Percentiles rank a stretch among this genome's conserved stretches.
phyloP scores from a whole-genome alignment of 2,888 invertebrate genomes.

The Polymixis flavicincta region DNA sequence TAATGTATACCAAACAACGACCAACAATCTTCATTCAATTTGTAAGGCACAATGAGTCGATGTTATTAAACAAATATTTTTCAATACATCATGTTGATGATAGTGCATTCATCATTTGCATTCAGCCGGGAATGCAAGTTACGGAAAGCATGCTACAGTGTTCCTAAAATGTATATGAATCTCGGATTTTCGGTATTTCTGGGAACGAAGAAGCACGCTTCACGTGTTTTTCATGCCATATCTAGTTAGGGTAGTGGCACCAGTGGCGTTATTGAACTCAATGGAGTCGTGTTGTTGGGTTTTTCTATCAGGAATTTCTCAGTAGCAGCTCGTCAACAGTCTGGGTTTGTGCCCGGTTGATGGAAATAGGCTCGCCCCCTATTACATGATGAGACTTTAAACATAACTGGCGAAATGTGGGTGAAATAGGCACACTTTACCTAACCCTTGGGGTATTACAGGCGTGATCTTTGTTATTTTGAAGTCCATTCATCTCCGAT shows the following conservation, averaged over 20 bases:
- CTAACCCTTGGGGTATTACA: not conserved
- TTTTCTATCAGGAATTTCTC: not conserved
- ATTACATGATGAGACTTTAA: not conserved
- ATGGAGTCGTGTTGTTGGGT: not conserved
- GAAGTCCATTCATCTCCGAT: not conserved
- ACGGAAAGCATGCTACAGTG: not conserved
- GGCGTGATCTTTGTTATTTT: not conserved
- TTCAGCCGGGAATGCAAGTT: not conserved
- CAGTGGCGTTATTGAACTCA: not conserved
- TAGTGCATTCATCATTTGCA: not conserved
- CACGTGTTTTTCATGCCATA: not conserved
- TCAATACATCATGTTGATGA: constrained; percentile 9
- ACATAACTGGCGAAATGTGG: not conserved
- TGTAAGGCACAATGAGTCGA: constrained; percentile 7
- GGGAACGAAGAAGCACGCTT: not conserved
- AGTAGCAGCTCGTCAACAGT: not conserved
- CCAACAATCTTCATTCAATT: constrained; percentile 42
- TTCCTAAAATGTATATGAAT: not conserved
- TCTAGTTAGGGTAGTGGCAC: not conserved
- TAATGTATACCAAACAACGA: constrained; percentile 10
- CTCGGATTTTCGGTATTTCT: not conserved
- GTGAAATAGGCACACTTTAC: not conserved
- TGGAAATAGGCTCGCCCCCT: not conserved
- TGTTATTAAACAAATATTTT: constrained; percentile 38
- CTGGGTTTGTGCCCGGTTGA: not conserved